A percentile compares a stretch with the other conserved stretches of the same genome.
Conservation (phyloP, 2,888 invertebrate species). For the Anthoptus insignis region DNA sequence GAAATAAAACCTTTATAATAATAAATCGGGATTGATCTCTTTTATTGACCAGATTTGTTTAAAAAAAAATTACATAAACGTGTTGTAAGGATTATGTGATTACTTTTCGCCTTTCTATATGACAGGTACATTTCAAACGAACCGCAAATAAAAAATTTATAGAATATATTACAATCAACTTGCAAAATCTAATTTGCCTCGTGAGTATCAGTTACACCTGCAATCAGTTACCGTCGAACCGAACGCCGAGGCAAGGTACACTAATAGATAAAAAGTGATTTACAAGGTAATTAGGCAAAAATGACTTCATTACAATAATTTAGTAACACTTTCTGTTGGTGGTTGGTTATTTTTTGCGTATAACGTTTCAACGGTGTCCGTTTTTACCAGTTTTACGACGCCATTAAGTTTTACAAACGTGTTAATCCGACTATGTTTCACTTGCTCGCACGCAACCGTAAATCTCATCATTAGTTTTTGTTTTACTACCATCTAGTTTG, state of each 20-base stretch:
- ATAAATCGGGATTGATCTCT: too few relatives aligned
- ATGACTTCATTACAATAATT: slow-evolving; percentile 31
- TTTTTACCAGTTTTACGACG: slow-evolving; percentile 47
- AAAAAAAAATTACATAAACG: too few relatives aligned
- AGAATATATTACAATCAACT: slow-evolving; percentile 13
- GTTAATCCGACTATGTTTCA: slow-evolving; percentile 47
- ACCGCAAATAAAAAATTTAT: slow-evolving; percentile 1
- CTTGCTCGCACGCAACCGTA: slow-evolving; percentile 50
- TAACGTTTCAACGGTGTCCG: slow-evolving; percentile 37
- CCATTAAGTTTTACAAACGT: slow-evolving; percentile 48
- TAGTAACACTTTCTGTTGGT: slow-evolving; percentile 32
- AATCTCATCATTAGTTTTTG: slow-evolving; percentile 48
- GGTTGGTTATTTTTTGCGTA: slow-evolving; percentile 35
- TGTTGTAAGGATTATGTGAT: background rate
- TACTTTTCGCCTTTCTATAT: background rate
- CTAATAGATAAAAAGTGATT: slow-evolving; percentile 34
- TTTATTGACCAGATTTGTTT: too few relatives aligned
- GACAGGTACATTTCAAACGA: background rate
- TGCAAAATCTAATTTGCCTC: slow-evolving; percentile 11
- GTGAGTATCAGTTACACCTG: slow-evolving; percentile 20
- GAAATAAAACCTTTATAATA: too few relatives aligned
- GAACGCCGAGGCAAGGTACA: background rate
- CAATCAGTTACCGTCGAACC: slow-evolving; percentile 8
- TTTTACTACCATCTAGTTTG: slow-evolving; percentile 24
- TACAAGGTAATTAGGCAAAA: slow-evolving; percentile 33